Evolutionary conservation across 2,797 vertebrate genomes (phyloP), one percentile per base, ranked within the genome.

Genomic region (Chaenodraco wilsoni): DNA sequence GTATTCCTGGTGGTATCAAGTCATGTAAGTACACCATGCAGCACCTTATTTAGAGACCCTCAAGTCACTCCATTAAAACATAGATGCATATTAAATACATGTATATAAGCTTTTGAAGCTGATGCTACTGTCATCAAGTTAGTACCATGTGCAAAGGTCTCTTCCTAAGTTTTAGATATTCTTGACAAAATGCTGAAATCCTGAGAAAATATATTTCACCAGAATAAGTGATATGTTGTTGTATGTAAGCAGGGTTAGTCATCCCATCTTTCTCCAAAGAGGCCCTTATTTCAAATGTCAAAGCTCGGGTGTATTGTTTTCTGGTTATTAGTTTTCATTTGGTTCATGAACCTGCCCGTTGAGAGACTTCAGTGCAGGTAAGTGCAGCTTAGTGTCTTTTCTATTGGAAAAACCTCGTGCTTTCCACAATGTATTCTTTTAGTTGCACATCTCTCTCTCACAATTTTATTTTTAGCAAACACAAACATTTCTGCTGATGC

Each of bases 221-320:
- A 33, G 44, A 16, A 23, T 5, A 15, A 45, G 48, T 59, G 12
- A 69, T 44, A 3, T 33, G 33, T 37, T 1, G 12, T n/a, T 51
- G 21, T 10, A 19, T 23, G 37, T 64, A 12, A 44, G 5, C 56
- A 44, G 56, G 4, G 62, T 21, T 41, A 54, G n/a, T 37, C 65
- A 16, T 54, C 31, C 16, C 52, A 27, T 21, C 46, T 48, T 16
- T 9, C 14, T 44, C 43, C 21, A 0, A 14, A 6, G 52, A 40
- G 9, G 27, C 27, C 40, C 61, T 72, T 45, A 59, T 27, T 62
- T 80, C 15, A 61, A 43, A 45, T 57, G 45, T 55, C 49, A 55
- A 60, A 3, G 12, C 19, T 2, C 31, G 9, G 13, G 19, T 52
- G 56, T 44, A 27, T 40, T 67, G 7, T 66, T 46, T 21, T 69